These are phyloP conservation scores for Protodeltote pygarga DNA, from an alignment of 2,888 invertebrate species.

Conservation along the genomic window DNA sequence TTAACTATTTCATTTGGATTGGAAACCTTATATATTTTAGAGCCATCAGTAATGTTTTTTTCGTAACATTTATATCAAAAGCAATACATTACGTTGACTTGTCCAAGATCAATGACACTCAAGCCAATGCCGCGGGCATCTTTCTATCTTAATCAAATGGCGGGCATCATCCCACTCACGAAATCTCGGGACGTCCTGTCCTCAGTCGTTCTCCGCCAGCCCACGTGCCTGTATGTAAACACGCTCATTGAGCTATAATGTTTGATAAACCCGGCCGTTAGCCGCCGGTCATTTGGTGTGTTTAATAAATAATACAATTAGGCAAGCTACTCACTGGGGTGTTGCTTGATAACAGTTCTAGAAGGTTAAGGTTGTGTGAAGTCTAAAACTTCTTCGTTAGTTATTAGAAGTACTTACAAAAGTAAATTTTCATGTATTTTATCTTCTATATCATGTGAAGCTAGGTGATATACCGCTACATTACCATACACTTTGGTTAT, in stretches of 20 bases:
- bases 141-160: conserved; percentile 1
- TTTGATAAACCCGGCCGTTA: conserved; percentile 50
- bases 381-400: too few relatives aligned
- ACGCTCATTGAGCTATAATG: conserved; percentile 45
- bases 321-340: conserved; percentile 2
- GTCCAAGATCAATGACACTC: conserved; percentile 7
- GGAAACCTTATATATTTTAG: too few relatives aligned
- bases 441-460: too few relatives aligned
- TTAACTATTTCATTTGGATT: too few relatives aligned
- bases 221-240: conserved; percentile 59
- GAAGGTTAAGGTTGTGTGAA: neutral
- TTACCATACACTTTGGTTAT: neutral
- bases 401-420: too few relatives aligned
- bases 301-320: conserved; percentile 45
- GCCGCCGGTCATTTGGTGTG: conserved; percentile 21
- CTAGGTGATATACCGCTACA: too few relatives aligned
- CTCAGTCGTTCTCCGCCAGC: conserved; percentile 22
- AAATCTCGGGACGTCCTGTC: conserved; percentile 27
- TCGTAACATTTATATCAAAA: too few relatives aligned
- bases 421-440: too few relatives aligned
- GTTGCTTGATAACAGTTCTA: neutral
- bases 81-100: too few relatives aligned
- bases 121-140: neutral
- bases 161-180: conserved; percentile 10
- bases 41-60: too few relatives aligned